Conservation (phyloP, 2,113 vertebrate genomes). For the Gallinago jamesoni region DNA sequence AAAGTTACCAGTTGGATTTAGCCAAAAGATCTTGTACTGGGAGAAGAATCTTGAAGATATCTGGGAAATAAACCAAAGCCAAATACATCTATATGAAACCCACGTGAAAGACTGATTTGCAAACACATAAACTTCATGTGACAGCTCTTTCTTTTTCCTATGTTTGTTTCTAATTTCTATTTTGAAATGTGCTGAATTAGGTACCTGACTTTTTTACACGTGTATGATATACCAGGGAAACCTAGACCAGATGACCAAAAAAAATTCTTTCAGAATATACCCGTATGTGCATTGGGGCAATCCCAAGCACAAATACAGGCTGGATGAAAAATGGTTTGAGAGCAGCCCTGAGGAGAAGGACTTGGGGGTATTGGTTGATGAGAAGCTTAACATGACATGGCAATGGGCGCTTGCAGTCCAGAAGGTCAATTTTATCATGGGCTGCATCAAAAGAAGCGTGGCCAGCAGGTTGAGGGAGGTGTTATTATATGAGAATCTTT, state of each 20-base stretch:
- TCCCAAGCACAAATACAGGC: background rate
- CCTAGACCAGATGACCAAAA: background rate
- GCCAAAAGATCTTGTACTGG: background rate
- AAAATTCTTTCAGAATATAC: background rate
- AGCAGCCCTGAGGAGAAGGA: background rate
- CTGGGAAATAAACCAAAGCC: background rate
- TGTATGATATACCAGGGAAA: background rate
- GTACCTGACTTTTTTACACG: background rate
- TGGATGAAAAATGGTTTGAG: background rate
- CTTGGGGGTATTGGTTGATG: background rate
- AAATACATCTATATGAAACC: background rate
- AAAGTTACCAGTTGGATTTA: background rate
- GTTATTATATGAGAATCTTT: background rate
- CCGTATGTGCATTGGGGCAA: background rate
- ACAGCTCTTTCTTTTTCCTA: background rate
- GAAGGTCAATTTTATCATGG: background rate
- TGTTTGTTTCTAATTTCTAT: background rate
- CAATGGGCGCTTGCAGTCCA: background rate
- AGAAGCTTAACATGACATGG: background rate
- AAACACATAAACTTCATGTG: background rate
- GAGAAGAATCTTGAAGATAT: background rate
- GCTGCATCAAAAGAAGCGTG: background rate
- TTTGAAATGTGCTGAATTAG: background rate
- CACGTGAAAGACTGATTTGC: background rate
- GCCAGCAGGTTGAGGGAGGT: background rate